Conservation (phyloP, 1,140 invertebrate species). For the Portunus trituberculatus region DNA sequence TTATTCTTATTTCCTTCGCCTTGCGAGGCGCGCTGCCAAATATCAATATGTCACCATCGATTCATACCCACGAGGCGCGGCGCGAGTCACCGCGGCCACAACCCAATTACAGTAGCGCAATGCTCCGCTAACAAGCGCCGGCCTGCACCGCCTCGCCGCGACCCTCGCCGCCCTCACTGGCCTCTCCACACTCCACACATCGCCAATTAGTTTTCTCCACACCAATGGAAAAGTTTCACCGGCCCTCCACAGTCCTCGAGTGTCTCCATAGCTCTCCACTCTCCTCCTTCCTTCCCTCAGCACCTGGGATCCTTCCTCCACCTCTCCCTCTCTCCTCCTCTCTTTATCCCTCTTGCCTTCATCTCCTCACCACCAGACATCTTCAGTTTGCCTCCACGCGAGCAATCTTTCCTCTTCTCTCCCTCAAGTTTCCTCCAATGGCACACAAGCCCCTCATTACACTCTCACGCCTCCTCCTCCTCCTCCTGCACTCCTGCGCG, state of each 20-base stretch:
- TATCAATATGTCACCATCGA: constrained; percentile 62
- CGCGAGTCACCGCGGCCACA: constrained; percentile 33
- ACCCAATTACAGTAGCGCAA: constrained; percentile 51
- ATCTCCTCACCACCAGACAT: not conserved
- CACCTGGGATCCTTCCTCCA: not conserved
- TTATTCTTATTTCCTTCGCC: constrained; percentile 35
- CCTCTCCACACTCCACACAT: constrained; percentile 40
- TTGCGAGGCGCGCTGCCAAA: not conserved
- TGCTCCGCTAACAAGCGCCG: constrained; percentile 36
- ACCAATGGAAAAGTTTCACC: constrained; percentile 7
- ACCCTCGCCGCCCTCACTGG: not conserved
- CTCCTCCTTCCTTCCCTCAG: too few species aligned
- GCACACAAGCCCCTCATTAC: not conserved
- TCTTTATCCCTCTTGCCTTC: not conserved
- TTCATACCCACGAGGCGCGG: constrained; percentile 42
- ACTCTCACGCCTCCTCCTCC: not conserved
- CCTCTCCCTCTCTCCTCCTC: not conserved
- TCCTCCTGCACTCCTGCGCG: not conserved
- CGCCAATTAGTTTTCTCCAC: constrained; percentile 46
- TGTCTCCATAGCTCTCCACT: not conserved
- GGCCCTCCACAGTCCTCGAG: not conserved
- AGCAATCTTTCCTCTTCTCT: not conserved
- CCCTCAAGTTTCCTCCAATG: not conserved
- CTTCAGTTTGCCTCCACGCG: too few species aligned
- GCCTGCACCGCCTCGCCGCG: not conserved